A percentile compares a stretch with the other conserved stretches of the same genome.
Conservation (phyloP, 2,888 invertebrate species). For the Anodontia alba region DNA sequence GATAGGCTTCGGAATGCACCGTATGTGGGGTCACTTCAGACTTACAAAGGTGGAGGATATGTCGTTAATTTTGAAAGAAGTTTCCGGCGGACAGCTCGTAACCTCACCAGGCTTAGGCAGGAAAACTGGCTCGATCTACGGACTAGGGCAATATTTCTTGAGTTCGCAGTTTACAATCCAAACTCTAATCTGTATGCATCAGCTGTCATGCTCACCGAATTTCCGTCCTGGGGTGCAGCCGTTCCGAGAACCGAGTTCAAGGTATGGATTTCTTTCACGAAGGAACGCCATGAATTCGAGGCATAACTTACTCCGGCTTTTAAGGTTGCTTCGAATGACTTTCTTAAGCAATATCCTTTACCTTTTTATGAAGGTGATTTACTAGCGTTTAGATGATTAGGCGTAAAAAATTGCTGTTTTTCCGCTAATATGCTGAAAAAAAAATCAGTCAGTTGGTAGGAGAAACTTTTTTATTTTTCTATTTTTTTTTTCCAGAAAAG, state of each 20-base stretch:
- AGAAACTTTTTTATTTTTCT: no score
- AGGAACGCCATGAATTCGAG: no score
- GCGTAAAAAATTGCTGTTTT: no score
- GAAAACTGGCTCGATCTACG: slow-evolving; percentile 85
- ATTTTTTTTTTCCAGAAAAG: no score
- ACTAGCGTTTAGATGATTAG: no score
- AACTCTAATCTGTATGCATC: slow-evolving; percentile 83
- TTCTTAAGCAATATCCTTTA: no score
- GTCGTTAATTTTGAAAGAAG: slow-evolving; percentile 79
- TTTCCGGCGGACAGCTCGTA: slow-evolving; percentile 75
- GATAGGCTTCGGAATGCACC: slow-evolving; percentile 84
- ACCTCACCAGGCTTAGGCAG: slow-evolving; percentile 81
- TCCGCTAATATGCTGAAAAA: no score
- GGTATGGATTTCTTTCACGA: slow-evolving; percentile 66
- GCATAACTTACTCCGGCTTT: no score
- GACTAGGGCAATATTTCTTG: slow-evolving; percentile 86
- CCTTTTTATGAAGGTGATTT: no score
- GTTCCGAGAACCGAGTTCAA: slow-evolving; percentile 79
- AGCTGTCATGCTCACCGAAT: slow-evolving; percentile 81
- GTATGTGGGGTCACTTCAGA: slow-evolving; percentile 83
- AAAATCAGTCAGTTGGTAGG: no score
- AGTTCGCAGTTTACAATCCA: slow-evolving; percentile 86
- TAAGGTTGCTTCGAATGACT: no score
- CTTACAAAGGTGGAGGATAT: slow-evolving; percentile 85
- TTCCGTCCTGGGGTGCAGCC: slow-evolving; percentile 80